phyloP scores from a whole-genome alignment of 2,113 vertebrate genomes.

The Salminus brasiliensis region DNA sequence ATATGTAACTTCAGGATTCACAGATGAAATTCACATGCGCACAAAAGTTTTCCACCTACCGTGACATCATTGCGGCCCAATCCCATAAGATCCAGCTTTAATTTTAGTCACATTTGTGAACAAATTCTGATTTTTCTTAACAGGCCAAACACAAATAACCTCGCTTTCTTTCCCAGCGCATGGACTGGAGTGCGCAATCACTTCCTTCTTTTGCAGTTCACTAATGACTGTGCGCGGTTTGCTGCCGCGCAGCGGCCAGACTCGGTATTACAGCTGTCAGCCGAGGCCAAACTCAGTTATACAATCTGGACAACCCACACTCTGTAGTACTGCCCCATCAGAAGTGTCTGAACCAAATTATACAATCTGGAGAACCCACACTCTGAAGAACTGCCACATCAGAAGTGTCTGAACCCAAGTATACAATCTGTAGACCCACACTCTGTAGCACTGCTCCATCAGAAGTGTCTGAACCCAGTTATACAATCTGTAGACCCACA shows the following conservation, averaged over 20 bases:
- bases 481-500: no score
- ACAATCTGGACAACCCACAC: no score
- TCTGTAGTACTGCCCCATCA: no score
- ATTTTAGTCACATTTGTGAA: neutral
- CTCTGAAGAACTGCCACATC: no score
- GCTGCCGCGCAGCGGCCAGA: neutral
- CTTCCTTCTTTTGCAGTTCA: neutral
- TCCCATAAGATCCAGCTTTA: neutral
- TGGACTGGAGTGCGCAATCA: neutral
- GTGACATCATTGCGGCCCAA: neutral
- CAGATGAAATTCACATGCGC: neutral
- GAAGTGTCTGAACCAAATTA: no score
- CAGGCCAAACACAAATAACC: neutral
- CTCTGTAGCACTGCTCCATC: neutral
- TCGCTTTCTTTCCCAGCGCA: neutral
- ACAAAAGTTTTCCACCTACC: conserved; percentile 24
- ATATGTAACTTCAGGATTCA: no score
- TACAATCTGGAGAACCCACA: no score
- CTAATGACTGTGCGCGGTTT: neutral
- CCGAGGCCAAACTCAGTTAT: no score
- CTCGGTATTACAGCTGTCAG: neutral
- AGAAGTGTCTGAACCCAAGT: no score
- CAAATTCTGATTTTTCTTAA: neutral
- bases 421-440: no score
- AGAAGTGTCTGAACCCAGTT: no score